Evolutionary conservation across 64 coral and sea anemone species (phyloP), one percentile per base, ranked within the genome.

Genomic region (Stichodactyla helianthus): DNA sequence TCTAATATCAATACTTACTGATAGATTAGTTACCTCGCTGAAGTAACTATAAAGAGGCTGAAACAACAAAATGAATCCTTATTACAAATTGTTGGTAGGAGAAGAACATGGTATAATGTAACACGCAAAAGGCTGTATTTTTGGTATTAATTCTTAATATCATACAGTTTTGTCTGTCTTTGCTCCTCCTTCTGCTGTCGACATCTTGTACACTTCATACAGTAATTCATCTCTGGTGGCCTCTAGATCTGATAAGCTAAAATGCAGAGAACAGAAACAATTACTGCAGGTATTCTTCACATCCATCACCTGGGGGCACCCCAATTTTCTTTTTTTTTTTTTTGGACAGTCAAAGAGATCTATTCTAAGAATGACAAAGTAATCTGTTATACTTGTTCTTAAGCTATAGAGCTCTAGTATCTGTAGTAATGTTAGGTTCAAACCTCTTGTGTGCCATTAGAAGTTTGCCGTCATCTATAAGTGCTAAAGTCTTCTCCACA

Each of bases 151-250:
- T 25, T 44, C 17, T 5, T 20, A 7, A 63, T 26, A 27, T 55
- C 82, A 65, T 55, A 97, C 86, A 0, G 77, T 91, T 70, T 84
- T 92, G 84, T 93, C 89, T 26, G 89, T 86, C 61, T 89, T 89
- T 23, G 83, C 57, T 51, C 89, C 87, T 62, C 88, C 88, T 50
- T 98, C 93, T 77, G 86, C 62, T 51, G 77, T 89, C 0, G 87
- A 89, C 90, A 94, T 98, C 77, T 94, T 98, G 80, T 98, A 93
- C 44, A 98, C 96, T 90, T 98, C 96, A 71, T 89, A 92, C n/a
- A 98, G 54, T 7, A 98, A 79, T 56, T 98, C 96, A 91, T 98
- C 96, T 64, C 96, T 92, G 4, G 96, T 98, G 6, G 89, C 96
- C 51, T 98, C 96, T 18, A 98, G 86, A 59, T 98, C 96, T 55